A percentile compares a stretch with the other conserved stretches of the same genome.
These are phyloP conservation scores for Zaprionus gabonicus DNA, from an alignment of 1,140 invertebrate species.

Conservation along the genomic window DNA sequence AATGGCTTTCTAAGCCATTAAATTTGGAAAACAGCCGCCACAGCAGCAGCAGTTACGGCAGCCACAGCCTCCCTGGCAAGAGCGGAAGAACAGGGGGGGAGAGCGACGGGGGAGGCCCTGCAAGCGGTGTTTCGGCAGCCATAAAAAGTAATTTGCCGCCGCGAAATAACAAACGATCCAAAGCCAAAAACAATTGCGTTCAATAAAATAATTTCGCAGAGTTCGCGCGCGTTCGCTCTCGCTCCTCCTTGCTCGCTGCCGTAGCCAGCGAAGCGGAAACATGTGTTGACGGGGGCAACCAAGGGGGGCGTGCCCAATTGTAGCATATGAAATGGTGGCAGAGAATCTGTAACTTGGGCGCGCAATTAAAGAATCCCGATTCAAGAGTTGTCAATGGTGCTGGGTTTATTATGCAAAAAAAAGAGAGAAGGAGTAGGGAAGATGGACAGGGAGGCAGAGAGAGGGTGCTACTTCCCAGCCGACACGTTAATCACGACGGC, in stretches of 20 bases:
- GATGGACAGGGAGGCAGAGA: neutral
- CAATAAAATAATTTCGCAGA: constrained; percentile 81
- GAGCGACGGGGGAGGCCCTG: constrained; percentile 13
- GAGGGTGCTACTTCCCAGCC: neutral
- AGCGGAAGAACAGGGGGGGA: constrained; percentile 9
- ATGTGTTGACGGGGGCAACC: constrained; percentile 20
- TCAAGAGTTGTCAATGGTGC: constrained; percentile 1
- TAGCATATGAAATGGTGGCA: constrained; percentile 2
- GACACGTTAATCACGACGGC: neutral
- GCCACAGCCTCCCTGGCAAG: neutral
- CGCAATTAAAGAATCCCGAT: constrained; percentile 28
- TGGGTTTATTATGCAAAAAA: constrained; percentile 18
- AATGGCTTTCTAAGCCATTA: constrained; percentile 84
- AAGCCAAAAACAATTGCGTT: constrained; percentile 81
- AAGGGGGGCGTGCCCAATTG: neutral
- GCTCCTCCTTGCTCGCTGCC: neutral
- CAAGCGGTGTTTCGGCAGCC: constrained; percentile 49
- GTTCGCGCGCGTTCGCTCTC: constrained; percentile 10
- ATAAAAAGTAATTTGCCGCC: constrained; percentile 82
- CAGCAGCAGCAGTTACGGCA: constrained; percentile 32
- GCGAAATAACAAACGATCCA: constrained; percentile 82
- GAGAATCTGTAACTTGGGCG: neutral
- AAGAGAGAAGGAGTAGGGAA: neutral
- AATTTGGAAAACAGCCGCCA: constrained; percentile 78
- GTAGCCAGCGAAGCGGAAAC: constrained; percentile 57